Base-by-base conservation (phyloP, 2,797 vertebrate genomes). In the Remorina albescens region DNA sequence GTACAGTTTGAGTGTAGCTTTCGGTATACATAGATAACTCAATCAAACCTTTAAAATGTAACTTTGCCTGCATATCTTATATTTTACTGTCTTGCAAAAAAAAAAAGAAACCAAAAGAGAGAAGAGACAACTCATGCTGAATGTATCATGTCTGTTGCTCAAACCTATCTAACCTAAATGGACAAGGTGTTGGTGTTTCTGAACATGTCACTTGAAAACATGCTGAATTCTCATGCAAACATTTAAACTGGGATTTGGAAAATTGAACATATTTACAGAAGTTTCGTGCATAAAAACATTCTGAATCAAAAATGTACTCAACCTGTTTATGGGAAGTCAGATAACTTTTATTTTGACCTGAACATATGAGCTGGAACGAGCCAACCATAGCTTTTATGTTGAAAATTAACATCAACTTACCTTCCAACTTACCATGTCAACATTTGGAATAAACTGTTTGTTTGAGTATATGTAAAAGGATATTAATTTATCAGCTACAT, bases 41-140 rank as follows among this genome's bases (percentile, higher is more conserved):
- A 88, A 85, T 89, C 90, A 88, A 93, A 92, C 87, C 81, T 71
- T 84, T 81, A 82, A 91, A 85, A 86, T 92, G 89, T 93, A 92
- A 88, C 84, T 89, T 87, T 94, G 93, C 93, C 91, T 94, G 93
- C 92, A 83, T 93, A 88, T 89, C 87, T 89, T 91, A 73, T 90
- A 88, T 84, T 92, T 94, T 92, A 94, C 74, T 93, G 92, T 94
- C 91, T 92, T 93, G 92, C 91, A 92, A 66, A 93, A 90, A n/a
- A n/a, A n/a, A n/a, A n/a, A n/a, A 91, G 86, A 89, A 89, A 80
- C 60, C 66, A 80, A 88, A 89, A 83, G 74, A 85, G 86, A 90
- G 72, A 87, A 66, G 62, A 81, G 77, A 86, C 73, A 78, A 71
- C 83, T 88, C 86, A 84, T 86, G 83, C 71, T 91, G 92, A 94